These are phyloP conservation scores for Ceratina calcarata DNA, from an alignment of 1,140 invertebrate species.

Conservation along the genomic window DNA sequence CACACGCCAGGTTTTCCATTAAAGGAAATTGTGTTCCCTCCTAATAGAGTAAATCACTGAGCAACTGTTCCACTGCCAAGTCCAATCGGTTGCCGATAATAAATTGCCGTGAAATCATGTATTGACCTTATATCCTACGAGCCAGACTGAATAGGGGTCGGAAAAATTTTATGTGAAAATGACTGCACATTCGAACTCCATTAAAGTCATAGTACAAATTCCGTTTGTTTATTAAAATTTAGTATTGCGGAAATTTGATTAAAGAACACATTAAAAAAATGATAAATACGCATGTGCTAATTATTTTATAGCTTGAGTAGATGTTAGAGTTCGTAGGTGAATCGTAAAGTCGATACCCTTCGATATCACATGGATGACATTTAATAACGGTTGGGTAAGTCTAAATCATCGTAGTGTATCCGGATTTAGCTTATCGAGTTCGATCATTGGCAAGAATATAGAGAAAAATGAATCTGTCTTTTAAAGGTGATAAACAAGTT, in stretches of 20 bases:
- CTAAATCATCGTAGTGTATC: too few species aligned
- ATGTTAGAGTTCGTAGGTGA: background rate
- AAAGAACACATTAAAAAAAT: background rate
- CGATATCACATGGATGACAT: background rate
- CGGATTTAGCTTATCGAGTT: too few species aligned
- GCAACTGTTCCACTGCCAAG: conserved; percentile 26
- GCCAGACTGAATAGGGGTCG: background rate
- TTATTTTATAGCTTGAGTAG: too few species aligned
- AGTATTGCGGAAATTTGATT: too few species aligned
- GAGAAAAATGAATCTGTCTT: background rate
- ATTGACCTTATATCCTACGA: conserved; percentile 16
- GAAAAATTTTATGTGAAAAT: background rate
- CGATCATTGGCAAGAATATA: background rate
- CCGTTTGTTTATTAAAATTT: too few species aligned
- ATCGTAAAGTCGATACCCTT: background rate
- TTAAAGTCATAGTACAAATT: background rate
- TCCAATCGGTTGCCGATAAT: conserved; percentile 11
- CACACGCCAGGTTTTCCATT: background rate
- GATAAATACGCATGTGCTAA: too few species aligned
- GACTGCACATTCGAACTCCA: background rate
- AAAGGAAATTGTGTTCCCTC: background rate
- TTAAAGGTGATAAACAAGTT: background rate
- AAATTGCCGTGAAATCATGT: conserved; percentile 54
- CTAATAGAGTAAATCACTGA: background rate
- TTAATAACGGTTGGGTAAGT: background rate